Conservation (phyloP, 2,113 vertebrate species). For the Daphoenositta chrysoptera region DNA sequence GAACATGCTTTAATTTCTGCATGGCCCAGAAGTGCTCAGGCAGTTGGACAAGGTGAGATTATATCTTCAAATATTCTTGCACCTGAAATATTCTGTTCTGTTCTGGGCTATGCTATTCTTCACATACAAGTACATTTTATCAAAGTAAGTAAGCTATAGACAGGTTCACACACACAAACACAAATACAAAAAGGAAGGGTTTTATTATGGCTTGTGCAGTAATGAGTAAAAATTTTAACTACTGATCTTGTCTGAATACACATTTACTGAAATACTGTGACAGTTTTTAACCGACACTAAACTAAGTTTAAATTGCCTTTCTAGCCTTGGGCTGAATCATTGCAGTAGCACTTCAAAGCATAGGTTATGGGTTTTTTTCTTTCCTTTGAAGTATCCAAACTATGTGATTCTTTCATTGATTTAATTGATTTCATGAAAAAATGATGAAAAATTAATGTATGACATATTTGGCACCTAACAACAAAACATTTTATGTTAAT, state of each 20-base stretch:
- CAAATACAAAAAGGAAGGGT: neutral
- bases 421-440: neutral
- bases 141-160: neutral
- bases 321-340: neutral
- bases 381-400: neutral
- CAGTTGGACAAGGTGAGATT: neutral
- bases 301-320: neutral
- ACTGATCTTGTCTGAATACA: neutral
- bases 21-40: neutral
- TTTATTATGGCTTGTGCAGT: neutral
- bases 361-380: neutral
- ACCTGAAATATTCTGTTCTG: neutral
- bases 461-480: neutral
- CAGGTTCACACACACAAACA: accelerated
- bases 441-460: neutral
- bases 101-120: neutral
- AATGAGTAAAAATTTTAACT: neutral
- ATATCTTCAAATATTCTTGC: neutral
- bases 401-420: neutral
- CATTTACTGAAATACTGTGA: neutral
- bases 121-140: neutral
- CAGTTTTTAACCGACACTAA: neutral
- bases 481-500: neutral
- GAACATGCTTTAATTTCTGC: neutral
- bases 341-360: neutral